phyloP scores from a whole-genome alignment of 2,113 vertebrate species.

The Gambusia holbrooki region DNA sequence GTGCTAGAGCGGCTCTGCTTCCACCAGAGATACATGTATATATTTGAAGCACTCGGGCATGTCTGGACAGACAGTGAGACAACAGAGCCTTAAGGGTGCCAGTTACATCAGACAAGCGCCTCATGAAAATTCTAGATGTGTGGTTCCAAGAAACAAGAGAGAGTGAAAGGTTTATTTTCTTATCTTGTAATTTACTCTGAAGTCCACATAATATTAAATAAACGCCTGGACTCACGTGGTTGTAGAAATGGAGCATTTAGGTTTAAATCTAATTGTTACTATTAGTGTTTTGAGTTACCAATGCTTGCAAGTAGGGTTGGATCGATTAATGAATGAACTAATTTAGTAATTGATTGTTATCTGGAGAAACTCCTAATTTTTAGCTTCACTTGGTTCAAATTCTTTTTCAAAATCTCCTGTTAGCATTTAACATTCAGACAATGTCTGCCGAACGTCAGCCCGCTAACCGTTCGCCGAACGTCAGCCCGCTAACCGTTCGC shows the following conservation, averaged over 20 bases:
- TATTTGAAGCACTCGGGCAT: not conserved
- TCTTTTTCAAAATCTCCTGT: no score
- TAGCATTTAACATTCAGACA: no score
- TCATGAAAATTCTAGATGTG: constrained; percentile 12
- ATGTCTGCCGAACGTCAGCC: no score
- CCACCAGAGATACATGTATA: constrained; percentile 11
- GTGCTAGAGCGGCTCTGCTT: not conserved
- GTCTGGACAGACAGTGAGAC: not conserved
- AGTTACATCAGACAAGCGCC: not conserved
- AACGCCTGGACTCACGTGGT: not conserved
- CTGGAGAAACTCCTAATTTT: no score
- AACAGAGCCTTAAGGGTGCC: not conserved
- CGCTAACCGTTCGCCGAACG: no score
- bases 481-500: no score
- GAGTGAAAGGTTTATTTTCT: not conserved
- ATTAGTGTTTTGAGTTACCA: not conserved
- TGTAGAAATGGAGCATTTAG: constrained; percentile 4
- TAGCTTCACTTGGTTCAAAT: no score
- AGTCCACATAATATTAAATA: not conserved
- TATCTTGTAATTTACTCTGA: constrained; percentile 7
- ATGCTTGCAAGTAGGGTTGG: not conserved
- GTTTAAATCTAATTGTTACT: not conserved
- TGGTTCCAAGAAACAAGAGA: constrained; percentile 10
- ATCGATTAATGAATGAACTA: no score
- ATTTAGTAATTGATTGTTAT: no score